A percentile compares a stretch with the other conserved stretches of the same genome.
phyloP scores from a whole-genome alignment of 2,797 vertebrate species.

The Manis crassicaudata region DNA sequence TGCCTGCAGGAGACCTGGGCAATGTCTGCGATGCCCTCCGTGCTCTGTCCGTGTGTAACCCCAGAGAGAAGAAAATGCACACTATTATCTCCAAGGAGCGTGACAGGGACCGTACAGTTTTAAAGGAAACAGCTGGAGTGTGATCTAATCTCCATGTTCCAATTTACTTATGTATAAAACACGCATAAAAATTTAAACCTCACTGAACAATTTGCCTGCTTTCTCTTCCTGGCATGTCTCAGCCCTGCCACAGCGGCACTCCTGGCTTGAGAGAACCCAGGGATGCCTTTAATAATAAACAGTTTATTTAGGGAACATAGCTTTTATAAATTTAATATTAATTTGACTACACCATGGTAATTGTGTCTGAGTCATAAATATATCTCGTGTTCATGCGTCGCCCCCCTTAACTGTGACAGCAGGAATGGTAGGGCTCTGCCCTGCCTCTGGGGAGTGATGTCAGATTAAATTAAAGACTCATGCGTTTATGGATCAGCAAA shows the following conservation, averaged over 20 bases:
- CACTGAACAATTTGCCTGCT: conserved; percentile 81
- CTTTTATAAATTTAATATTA: conserved; percentile 82
- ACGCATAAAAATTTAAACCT: conserved; percentile 86
- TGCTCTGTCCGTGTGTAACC: conserved; percentile 30
- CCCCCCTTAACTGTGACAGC: conserved; percentile 59
- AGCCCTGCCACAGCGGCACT: conserved; percentile 61
- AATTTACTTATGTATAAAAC: conserved; percentile 86
- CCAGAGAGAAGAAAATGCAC: conserved; percentile 71
- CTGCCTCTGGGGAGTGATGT: conserved; percentile 75
- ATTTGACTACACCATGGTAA: conserved; percentile 78
- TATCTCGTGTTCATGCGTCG: conserved; percentile 24
- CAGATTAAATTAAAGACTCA: conserved; percentile 84
- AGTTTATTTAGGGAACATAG: conserved; percentile 71
- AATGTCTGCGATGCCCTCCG: background rate
- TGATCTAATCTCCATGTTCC: conserved; percentile 85
- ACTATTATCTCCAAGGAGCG: conserved; percentile 80
- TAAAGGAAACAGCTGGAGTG: conserved; percentile 85
- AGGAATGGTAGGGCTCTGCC: background rate
- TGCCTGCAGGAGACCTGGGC: background rate
- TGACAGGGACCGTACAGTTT: conserved; percentile 78
- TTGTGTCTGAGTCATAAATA: conserved; percentile 73
- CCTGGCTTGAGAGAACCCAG: conserved; percentile 74
- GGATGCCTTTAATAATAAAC: conserved; percentile 82
- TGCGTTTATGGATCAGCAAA: conserved; percentile 82
- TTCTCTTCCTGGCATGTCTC: conserved; percentile 74